Conservation (phyloP, 2,113 vertebrate species). For the Phrynocephalus versicolor region DNA sequence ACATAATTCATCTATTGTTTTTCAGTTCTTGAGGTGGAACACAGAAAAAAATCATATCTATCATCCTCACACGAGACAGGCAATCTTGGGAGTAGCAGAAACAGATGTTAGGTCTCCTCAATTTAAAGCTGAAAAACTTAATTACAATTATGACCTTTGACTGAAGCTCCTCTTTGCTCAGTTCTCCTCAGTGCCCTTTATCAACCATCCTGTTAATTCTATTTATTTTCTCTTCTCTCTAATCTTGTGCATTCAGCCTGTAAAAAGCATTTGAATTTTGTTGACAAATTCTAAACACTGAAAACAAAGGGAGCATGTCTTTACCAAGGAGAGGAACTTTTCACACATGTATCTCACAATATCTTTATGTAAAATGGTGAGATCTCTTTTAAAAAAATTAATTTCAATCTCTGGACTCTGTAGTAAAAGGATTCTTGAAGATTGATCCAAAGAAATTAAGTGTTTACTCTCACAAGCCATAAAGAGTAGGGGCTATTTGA, state of each 20-base stretch:
- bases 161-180: no score
- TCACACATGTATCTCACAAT: neutral
- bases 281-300: neutral
- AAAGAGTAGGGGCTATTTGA: neutral
- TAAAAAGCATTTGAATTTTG: no score
- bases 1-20: neutral
- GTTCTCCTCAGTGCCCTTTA: neutral
- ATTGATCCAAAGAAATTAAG: neutral
- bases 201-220: neutral
- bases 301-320: neutral
- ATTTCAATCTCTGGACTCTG: neutral
- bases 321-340: neutral
- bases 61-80: neutral
- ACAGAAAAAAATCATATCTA: neutral
- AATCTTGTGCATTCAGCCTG: neutral
- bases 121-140: neutral
- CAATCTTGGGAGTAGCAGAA: neutral
- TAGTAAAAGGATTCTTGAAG: neutral
- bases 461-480: neutral
- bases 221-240: neutral
- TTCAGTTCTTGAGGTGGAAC: neutral
- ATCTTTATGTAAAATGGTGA: neutral
- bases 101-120: neutral
- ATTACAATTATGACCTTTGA: no score
- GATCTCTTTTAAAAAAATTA: no score